Evolutionary conservation across 2,888 invertebrate species (phyloP), one percentile per base, ranked within the genome.

Genomic region (Caenorhabditis auriculariae): DNA sequence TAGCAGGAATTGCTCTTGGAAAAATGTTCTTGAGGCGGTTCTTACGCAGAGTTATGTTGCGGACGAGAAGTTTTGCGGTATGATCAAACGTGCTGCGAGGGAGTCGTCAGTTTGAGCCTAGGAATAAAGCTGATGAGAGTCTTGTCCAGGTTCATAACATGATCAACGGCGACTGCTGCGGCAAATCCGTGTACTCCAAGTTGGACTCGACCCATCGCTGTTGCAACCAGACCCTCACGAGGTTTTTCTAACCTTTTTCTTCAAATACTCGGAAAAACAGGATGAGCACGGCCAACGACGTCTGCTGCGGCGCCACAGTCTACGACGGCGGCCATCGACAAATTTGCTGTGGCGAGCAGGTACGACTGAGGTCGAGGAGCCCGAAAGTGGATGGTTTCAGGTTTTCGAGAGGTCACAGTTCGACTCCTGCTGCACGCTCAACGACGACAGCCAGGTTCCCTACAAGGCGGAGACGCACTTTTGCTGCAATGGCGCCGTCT

Each of bases 11-110:
- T 7, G 19, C 35, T 29, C 12, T 32, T n/a, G 17, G 23, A 23
- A 23, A 27, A 19, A 27, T 38, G 23, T 32, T 39, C 49, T 58
- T 54, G 43, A 57, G 75, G 74, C 42, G 69, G 64, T 44, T 60
- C 68, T 35, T 72, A 64, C 56, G 73, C 75, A 23, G 72, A 75
- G 52, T 61, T 68, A 32, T 77, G 76, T 50, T 76, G 76, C 45
- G 74, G 72, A 6, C 62, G 66, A 35, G 70, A 78, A 48, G 75
- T 76, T 7, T 57, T 79, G 35, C 63, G 72, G 24, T 76, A 76
- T 52, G 78, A 79, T 60, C 77, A 79, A 57, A 79, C 79, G 12
- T 79, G 79, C 62, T 79, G 79, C 44, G 58, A 68, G 28, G 78
- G 76, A 42, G 60, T 75, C 38, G 78, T 77, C 38, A 64, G 72